Evolutionary conservation across 2,797 vertebrate species (phyloP), one percentile per base, ranked within the genome.

Genomic region (Acanthis flammea): DNA sequence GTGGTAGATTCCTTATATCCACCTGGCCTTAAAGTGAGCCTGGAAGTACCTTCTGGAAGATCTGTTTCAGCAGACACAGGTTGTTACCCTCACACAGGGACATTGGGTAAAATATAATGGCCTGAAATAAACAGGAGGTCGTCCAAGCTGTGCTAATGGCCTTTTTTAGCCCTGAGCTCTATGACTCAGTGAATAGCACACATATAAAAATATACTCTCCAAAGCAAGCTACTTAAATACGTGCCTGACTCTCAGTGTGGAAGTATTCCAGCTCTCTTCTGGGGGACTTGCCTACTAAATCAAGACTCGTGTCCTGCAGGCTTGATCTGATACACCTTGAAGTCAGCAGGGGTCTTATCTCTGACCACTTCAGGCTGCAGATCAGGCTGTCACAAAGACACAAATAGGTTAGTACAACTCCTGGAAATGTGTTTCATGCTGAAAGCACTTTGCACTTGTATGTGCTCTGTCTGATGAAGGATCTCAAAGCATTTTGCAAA

Each of bases 401-500:
- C 67, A 86, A 97, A 87, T 53, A 68, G 72, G 50, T 77, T 80
- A 79, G 81, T 88, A 67, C 70, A 39, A 65, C 73, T 94, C 77
- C 91, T 87, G 74, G 62, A 92, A 91, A 65, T 19, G 39, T 6
- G 3, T 73, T 93, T 96, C 85, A 78, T 93, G 79, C 91, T 83
- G 82, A 30, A 90, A 92, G 50, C 10, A 4, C 83, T 90, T 57
- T 50, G 66, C 91, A 82, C 73, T 86, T 27, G 17, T 86, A 51
- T 1, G 7, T 33, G n/a, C 53, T 27, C 28, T 53, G 74, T 37
- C 79, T 88, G 84, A 82, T 75, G 73, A 63, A 90, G 76, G 55
- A 94, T 94, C 94, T 91, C 90, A 80, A 92, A 92, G 83, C 82
- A 58, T 90, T 92, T 94, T 83, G 67, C 83, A 84, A 94, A 88